A percentile compares a stretch with the other conserved stretches of the same genome.
Evolutionary conservation across 2,797 vertebrate genomes (phyloP).

Genomic region (Ptychadena robeensis): DNA sequence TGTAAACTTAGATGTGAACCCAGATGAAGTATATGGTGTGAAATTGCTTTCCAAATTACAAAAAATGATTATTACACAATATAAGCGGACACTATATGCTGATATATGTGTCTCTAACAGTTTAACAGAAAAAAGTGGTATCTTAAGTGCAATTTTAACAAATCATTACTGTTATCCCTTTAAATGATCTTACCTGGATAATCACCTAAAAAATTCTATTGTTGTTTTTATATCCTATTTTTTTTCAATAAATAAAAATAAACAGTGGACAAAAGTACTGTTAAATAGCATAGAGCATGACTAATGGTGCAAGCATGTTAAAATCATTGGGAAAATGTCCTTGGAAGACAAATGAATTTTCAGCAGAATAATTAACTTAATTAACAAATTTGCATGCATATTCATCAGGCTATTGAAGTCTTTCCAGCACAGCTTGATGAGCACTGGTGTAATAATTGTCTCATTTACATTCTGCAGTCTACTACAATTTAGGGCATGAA

Average conservation of each 20-base stretch:
- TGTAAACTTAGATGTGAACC: too few relatives aligned
- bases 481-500: conserved; percentile 88
- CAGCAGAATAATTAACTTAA: conserved; percentile 99
- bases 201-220: background rate
- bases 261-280: conserved; percentile 93
- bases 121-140: background rate
- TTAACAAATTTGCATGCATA: conserved; percentile 99
- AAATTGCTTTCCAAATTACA: too few relatives aligned
- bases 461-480: conserved; percentile 99
- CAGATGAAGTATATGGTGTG: too few relatives aligned
- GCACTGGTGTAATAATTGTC: conserved; percentile 99
- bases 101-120: too few relatives aligned
- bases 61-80: too few relatives aligned
- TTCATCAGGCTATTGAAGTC: conserved; percentile 99
- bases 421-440: conserved; percentile 99
- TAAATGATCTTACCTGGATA: background rate
- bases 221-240: conserved; percentile 69
- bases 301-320: conserved; percentile 99
- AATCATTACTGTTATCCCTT: background rate
- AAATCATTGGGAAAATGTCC: conserved; percentile 99
- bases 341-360: conserved; percentile 99
- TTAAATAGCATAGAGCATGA: conserved; percentile 95
- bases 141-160: background rate
- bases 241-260: conserved; percentile 67
- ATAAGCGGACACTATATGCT: too few relatives aligned